A percentile compares a stretch with the other conserved stretches of the same genome.
phyloP scores from a whole-genome alignment of 2,113 vertebrate genomes.

The Uria aalge region DNA sequence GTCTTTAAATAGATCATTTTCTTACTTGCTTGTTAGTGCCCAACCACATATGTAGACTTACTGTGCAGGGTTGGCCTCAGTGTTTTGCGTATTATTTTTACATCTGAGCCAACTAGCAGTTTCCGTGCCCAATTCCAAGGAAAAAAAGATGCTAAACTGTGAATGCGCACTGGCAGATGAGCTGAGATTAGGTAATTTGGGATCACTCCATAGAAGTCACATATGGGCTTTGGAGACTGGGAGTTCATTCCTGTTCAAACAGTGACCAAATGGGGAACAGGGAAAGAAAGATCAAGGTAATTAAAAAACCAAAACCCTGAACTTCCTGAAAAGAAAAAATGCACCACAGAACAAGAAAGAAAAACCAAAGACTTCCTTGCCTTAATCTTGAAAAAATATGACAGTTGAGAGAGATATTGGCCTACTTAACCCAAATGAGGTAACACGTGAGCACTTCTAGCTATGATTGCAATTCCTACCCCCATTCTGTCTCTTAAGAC shows the following conservation, averaged over 20 bases:
- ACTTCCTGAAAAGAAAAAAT: not conserved
- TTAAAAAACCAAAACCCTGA: not conserved
- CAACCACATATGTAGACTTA: conserved; percentile 8
- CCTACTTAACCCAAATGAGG: not conserved
- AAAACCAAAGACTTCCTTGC: not conserved
- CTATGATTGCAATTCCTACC: not conserved
- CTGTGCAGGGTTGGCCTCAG: conserved; percentile 17
- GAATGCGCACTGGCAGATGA: conserved; percentile 60
- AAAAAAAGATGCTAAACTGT: conserved; percentile 51
- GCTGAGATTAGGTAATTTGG: conserved; percentile 66
- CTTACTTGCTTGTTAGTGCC: conserved; percentile 56
- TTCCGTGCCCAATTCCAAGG: conserved; percentile 46
- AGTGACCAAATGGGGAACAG: conserved; percentile 25
- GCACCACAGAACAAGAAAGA: not conserved
- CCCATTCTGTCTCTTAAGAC: not conserved
- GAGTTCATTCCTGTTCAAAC: conserved; percentile 67
- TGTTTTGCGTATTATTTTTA: conserved; percentile 54
- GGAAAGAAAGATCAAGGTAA: conserved; percentile 18
- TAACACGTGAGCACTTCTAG: not conserved
- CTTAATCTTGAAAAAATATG: not conserved
- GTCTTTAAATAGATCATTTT: conserved; percentile 56
- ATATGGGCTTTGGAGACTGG: conserved; percentile 66
- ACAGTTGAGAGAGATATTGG: not conserved
- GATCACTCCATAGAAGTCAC: conserved; percentile 63
- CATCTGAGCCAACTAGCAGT: conserved; percentile 21